Base-by-base conservation (phyloP, 2,888 invertebrate genomes). In the Pinctada fucata region DNA sequence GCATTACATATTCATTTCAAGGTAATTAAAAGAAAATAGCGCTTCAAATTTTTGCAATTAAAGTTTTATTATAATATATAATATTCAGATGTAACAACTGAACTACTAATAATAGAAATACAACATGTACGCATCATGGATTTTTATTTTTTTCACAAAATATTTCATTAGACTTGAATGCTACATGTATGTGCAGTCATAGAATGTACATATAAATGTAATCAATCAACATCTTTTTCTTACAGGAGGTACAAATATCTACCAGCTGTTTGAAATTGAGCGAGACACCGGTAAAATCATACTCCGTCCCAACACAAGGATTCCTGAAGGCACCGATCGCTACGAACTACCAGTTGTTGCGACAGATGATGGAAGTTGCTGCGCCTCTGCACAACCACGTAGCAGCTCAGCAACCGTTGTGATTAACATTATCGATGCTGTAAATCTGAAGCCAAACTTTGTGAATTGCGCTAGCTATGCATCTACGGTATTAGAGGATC, bases 341-440 rank as follows among this genome's bases (percentile, higher is more conserved):
- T 99, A 99, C 91, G 97, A 97, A 92, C 93, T 99, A 78, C 98
- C 98, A 91, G 97, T 99, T 2, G 97, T 98, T 0, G 99, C 99
- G 2, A 95, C 97, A 94, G 99, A 99, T 91, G 99, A 99, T 92
- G 99, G 99, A 0, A 96, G 97, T 2, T 99, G 99, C 92, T 99
- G 99, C 92, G 96, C 95, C 2, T 10, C 49, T 3, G 97, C 96
- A 2, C 66, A 65, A 4, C 96, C 96, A 0, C 97, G 97, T 90
- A 97, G 97, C 0, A 97, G 97, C 68, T 97, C 97, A 0, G 98
- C 98, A 8, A 97, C 97, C 0, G 97, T 99, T 0, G 97, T 97
- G 0, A 97, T 99, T 0, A 98, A 98, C 91, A 98, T 99, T 82
- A 97, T 98, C 0, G 98, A 98, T 89, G 97, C 98, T 16, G 98